Conservation (phyloP, 2,888 invertebrate genomes). For the Rosalia funebris region DNA sequence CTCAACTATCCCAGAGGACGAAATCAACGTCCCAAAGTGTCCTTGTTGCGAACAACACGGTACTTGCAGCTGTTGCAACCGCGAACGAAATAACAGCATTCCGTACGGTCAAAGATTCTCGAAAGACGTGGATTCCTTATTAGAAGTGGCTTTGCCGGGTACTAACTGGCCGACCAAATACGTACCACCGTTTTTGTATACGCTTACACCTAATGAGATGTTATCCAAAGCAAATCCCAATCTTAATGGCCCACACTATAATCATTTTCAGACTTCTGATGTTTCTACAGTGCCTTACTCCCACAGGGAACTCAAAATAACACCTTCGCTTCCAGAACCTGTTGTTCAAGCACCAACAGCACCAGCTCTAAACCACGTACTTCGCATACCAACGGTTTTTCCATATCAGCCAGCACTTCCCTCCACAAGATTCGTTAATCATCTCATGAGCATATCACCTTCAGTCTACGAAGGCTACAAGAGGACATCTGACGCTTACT, state of each 20-base stretch:
- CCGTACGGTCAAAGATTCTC: slow-evolving; percentile 39
- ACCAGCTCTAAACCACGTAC: neutral
- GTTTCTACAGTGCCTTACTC: neutral
- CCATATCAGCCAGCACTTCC: neutral
- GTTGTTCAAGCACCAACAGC: neutral
- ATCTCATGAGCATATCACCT: neutral
- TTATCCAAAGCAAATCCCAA: too few species aligned
- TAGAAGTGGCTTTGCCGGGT: slow-evolving; percentile 5
- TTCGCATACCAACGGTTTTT: neutral
- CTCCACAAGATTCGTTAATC: neutral
- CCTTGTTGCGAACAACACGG: slow-evolving; percentile 25
- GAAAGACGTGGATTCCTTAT: slow-evolving; percentile 35
- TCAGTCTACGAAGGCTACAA: slow-evolving; percentile 20
- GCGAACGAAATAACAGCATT: slow-evolving; percentile 26
- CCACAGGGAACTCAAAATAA: neutral
- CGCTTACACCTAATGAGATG: too few species aligned
- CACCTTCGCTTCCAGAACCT: too few species aligned
- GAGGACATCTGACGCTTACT: slow-evolving; percentile 2
- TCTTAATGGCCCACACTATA: too few species aligned
- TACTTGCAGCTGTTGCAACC: slow-evolving; percentile 21
- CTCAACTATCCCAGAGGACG: neutral
- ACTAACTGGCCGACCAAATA: too few species aligned
- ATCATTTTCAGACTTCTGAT: too few species aligned
- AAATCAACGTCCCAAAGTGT: slow-evolving; percentile 6
- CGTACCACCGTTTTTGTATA: too few species aligned